Evolutionary conservation across 2,888 invertebrate species (phyloP).

Genomic region (Drosophila neonasuta): DNA sequence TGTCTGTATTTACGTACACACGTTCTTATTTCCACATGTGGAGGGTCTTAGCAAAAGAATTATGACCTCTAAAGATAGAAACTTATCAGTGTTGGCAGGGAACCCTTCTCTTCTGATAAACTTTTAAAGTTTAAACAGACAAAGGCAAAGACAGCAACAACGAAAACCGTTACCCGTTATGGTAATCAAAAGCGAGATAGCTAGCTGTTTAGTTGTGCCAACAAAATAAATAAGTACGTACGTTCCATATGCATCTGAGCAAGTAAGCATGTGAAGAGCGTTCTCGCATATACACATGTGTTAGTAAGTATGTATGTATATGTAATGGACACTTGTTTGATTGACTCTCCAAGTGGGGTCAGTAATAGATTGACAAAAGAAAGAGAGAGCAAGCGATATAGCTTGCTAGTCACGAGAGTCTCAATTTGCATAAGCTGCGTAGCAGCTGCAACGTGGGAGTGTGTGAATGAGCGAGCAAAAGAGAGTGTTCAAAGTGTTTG

Average conservation of each 20-base stretch:
- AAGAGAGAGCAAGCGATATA: slow-evolving; percentile 9
- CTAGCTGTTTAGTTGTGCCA: slow-evolving; percentile 40
- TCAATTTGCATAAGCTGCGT: slow-evolving; percentile 61
- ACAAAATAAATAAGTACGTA: slow-evolving; percentile 29
- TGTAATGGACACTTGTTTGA: slow-evolving; percentile 69
- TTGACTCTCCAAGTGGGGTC: slow-evolving; percentile 43
- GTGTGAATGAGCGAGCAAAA: slow-evolving; percentile 30
- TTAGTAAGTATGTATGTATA: slow-evolving; percentile 15
- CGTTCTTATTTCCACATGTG: slow-evolving; percentile 21
- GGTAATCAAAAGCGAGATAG: slow-evolving; percentile 35
- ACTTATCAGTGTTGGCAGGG: slow-evolving; percentile 45
- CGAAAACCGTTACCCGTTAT: slow-evolving; percentile 36
- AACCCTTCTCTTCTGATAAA: slow-evolving; percentile 34
- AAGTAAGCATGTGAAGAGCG: background rate
- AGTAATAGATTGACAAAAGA: slow-evolving; percentile 23
- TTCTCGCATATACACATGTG: background rate
- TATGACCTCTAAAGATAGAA: slow-evolving; percentile 58
- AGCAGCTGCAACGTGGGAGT: slow-evolving; percentile 50
- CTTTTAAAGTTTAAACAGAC: slow-evolving; percentile 35
- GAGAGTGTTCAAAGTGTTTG: slow-evolving; percentile 11
- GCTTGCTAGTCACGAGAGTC: slow-evolving; percentile 39
- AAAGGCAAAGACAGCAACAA: slow-evolving; percentile 13
- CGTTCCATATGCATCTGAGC: slow-evolving; percentile 1
- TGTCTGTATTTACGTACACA: slow-evolving; percentile 13
- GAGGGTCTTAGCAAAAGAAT: slow-evolving; percentile 41